A percentile compares a stretch with the other conserved stretches of the same genome.
phyloP scores from a whole-genome alignment of 2,113 vertebrate genomes.

The Melanotaenia duboulayi region DNA sequence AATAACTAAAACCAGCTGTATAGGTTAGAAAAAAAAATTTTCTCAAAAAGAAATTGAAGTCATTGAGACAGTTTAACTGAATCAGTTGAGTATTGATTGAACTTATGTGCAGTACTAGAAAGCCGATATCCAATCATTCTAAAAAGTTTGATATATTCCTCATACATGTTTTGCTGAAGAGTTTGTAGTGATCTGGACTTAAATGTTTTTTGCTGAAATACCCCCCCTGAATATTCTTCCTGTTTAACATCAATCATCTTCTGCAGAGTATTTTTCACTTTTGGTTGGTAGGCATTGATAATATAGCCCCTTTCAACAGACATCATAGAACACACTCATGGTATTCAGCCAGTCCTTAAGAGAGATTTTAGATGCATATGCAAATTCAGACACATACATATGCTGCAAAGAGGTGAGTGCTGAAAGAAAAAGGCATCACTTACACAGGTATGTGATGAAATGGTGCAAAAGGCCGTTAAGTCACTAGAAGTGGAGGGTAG shows the following conservation, averaged over 20 bases:
- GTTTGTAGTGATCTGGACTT: too few relatives aligned
- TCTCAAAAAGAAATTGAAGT: too few relatives aligned
- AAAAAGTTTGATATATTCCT: too few relatives aligned
- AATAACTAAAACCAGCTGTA: too few relatives aligned
- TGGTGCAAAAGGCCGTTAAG: conserved; percentile 38
- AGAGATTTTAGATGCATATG: conserved; percentile 32
- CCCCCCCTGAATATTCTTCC: neutral
- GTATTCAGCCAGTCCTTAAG: conserved; percentile 41
- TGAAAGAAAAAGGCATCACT: conserved; percentile 40
- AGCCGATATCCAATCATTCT: too few relatives aligned
- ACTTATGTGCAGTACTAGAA: too few relatives aligned
- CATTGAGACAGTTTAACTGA: too few relatives aligned
- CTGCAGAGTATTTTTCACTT: conserved; percentile 23
- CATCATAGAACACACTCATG: conserved; percentile 46
- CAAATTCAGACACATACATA: neutral
- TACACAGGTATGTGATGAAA: conserved; percentile 68
- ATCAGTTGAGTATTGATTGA: too few relatives aligned
- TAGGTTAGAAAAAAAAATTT: too few relatives aligned
- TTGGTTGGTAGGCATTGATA: conserved; percentile 25
- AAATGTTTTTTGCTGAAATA: neutral
- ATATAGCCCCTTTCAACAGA: conserved; percentile 29
- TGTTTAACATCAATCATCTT: conserved; percentile 13
- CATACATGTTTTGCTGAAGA: too few relatives aligned
- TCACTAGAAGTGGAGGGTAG: conserved; percentile 10
- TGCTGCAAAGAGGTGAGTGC: conserved; percentile 54